Evolutionary conservation across 2,797 vertebrate genomes (phyloP).

Genomic region (Danionella dracula): DNA sequence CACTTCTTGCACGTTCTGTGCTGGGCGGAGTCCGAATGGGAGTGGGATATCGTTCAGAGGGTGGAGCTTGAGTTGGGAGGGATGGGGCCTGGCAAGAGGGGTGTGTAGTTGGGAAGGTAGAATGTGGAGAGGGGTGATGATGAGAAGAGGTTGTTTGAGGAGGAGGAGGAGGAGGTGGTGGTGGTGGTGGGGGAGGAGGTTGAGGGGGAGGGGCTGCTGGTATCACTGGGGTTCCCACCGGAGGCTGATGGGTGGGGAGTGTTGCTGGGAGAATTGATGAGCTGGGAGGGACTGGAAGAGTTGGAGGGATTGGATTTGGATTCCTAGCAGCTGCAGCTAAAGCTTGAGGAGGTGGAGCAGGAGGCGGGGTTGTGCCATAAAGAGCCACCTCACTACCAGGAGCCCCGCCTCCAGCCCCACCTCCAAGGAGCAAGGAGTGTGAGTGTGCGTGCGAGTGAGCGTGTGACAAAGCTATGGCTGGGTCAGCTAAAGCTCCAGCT

Average conservation of each 20-base stretch:
- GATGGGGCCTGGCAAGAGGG: constrained; percentile 60
- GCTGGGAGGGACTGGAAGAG: constrained; percentile 70
- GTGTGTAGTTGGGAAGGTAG: constrained; percentile 63
- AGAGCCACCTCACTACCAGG: constrained; percentile 67
- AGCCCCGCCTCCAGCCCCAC: constrained; percentile 50
- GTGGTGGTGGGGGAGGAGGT: constrained; percentile 54
- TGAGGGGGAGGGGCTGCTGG: constrained; percentile 68
- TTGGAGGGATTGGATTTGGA: constrained; percentile 75
- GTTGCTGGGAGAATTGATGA: constrained; percentile 66
- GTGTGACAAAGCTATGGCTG: constrained; percentile 65
- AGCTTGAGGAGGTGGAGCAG: constrained; percentile 58
- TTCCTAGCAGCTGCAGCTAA: constrained; percentile 64
- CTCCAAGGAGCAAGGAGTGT: constrained; percentile 71
- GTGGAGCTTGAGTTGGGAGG: constrained; percentile 56
- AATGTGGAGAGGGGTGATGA: constrained; percentile 68
- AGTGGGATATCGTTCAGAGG: constrained; percentile 65
- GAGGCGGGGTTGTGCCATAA: constrained; percentile 72
- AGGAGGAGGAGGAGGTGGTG: constrained; percentile 59
- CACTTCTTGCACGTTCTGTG: constrained; percentile 67
- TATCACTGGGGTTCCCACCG: constrained; percentile 63
- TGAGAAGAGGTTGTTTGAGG: constrained; percentile 61
- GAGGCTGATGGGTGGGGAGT: constrained; percentile 64
- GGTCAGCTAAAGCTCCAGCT: constrained; percentile 69
- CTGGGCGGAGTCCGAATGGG: constrained; percentile 66
- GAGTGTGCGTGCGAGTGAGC: constrained; percentile 59